Evolutionary conservation across 2,888 invertebrate genomes (phyloP), one percentile per base, ranked within the genome.

Genomic region (Plebejus anna): DNA sequence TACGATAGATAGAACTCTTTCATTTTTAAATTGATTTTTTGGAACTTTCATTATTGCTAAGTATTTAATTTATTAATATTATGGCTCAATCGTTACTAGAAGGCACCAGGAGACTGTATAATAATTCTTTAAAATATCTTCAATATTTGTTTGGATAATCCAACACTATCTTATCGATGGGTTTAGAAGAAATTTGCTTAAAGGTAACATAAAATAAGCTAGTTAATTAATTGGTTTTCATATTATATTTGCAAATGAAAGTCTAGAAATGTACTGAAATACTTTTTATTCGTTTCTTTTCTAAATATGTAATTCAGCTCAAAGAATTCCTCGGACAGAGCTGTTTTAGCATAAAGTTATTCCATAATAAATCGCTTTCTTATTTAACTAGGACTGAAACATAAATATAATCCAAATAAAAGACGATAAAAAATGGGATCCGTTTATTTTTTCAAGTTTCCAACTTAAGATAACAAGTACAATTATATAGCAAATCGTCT

Each of bases 401-500:
- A 66, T 66, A 32, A 66, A 66, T 66, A 66, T 13, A 11, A 13
- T 66, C 28, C 4, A 32, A 66, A 66, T 66, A 22, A 42, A 72
- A 72, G 47, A 47, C 42, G 47, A 73, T 55, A 73, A 73, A 73
- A 73, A 73, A 73, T 73, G 28, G 32, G 28, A 32, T 73, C 51
- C 32, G 11, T 73, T 73, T 32, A 32, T 73, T 73, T 32, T 51
- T 73, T 55, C 72, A 73, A 73, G 51, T 22, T 73, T 55, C 16
- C 22, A 73, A 73, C 55, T 73, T 86, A 85, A 88, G 86, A 82
- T 91, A 92, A 92, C 91, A 90, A 85, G 90, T 90, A 91, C 88
- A 87, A 89, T 89, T 88, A 88, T 89, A 85, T 91, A 91, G 90
- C 90, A 87, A 89, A 91, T 89, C 88, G 83, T 89, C 86, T 88